Conservation (phyloP, 2,113 vertebrate genomes). For the Dermatemys mawii region DNA sequence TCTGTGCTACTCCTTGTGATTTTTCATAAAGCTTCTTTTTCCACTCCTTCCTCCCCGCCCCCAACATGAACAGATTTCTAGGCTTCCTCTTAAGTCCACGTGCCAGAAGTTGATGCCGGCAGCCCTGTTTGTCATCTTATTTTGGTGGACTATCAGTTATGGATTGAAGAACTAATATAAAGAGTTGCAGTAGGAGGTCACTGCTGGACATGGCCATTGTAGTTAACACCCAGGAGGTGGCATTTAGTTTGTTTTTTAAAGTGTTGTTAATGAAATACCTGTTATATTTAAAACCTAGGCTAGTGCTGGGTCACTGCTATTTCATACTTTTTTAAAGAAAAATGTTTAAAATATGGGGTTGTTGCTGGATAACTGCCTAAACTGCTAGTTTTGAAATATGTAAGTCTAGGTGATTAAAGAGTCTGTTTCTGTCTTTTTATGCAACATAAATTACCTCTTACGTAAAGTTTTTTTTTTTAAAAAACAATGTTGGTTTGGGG, state of each 20-base stretch:
- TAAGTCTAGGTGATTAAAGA: slow-evolving; percentile 28
- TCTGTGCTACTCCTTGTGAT: background rate
- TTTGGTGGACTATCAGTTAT: slow-evolving; percentile 58
- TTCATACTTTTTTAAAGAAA: slow-evolving; percentile 59
- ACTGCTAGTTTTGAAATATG: slow-evolving; percentile 53
- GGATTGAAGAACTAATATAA: slow-evolving; percentile 38
- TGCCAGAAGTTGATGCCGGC: slow-evolving; percentile 66
- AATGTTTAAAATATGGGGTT: slow-evolving; percentile 64
- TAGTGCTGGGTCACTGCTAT: slow-evolving; percentile 80
- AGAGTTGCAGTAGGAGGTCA: slow-evolving; percentile 53
- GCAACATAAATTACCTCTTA: slow-evolving; percentile 36
- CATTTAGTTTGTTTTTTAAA: slow-evolving; percentile 63
- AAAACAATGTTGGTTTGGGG: background rate
- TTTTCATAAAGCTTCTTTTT: background rate
- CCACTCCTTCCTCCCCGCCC: background rate
- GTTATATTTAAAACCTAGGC: slow-evolving; percentile 76
- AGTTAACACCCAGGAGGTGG: slow-evolving; percentile 70
- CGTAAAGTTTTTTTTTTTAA: slow-evolving; percentile 20
- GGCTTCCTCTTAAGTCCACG: slow-evolving; percentile 36
- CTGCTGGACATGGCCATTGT: slow-evolving; percentile 75
- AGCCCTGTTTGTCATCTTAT: slow-evolving; percentile 45
- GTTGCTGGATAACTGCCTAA: slow-evolving; percentile 76
- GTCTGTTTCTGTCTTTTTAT: slow-evolving; percentile 32
- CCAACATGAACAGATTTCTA: slow-evolving; percentile 36
- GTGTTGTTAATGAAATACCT: slow-evolving; percentile 60